phyloP scores from a whole-genome alignment of 2,797 vertebrate species.

The Kryptolebias ocellatus region DNA sequence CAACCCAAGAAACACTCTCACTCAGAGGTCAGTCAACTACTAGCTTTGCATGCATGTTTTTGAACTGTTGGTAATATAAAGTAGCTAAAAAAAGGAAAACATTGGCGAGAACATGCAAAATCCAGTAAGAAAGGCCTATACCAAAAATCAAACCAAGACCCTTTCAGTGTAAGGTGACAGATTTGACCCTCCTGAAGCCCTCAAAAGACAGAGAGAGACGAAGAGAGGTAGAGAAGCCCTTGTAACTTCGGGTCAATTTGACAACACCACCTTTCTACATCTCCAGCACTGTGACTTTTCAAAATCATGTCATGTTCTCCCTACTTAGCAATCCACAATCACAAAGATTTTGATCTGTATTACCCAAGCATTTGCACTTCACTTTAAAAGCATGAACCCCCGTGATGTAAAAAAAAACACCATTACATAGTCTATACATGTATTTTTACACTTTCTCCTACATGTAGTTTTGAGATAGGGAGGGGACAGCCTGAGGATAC shows the following conservation, averaged over 20 bases:
- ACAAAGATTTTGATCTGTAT: background rate
- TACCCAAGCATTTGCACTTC: background rate
- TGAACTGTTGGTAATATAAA: no score
- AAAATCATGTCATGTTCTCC: background rate
- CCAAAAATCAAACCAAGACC: background rate
- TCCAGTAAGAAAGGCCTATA: background rate
- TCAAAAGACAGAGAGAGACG: no score
- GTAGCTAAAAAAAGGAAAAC: background rate
- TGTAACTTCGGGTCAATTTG: no score
- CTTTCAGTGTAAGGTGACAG: background rate
- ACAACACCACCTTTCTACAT: background rate
- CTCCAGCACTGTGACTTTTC: background rate
- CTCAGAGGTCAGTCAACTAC: no score
- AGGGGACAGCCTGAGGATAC: constrained; percentile 15
- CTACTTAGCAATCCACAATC: background rate
- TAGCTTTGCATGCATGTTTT: no score
- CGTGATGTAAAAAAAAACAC: constrained; percentile 22
- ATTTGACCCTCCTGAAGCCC: background rate
- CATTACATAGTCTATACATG: constrained; percentile 35
- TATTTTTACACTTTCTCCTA: constrained; percentile 20
- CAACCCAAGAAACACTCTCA: no score
- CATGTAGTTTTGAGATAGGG: constrained; percentile 13
- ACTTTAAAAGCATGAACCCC: constrained; percentile 3
- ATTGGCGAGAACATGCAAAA: background rate
- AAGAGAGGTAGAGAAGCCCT: no score